Evolutionary conservation across 2,797 vertebrate species (phyloP), one percentile per base, ranked within the genome.

Genomic region (Epinephelus awoara): DNA sequence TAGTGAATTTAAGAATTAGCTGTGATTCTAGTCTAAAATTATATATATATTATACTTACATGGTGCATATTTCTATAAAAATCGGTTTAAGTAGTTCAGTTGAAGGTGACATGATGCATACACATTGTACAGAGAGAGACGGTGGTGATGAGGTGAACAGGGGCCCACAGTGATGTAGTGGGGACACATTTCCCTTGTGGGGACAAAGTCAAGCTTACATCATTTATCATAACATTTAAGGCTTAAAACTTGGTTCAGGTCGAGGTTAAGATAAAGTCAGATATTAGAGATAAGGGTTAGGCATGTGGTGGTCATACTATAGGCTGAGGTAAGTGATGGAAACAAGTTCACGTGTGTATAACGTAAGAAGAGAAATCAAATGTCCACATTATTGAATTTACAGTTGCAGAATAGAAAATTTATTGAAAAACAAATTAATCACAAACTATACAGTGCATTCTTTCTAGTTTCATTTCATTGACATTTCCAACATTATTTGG

Each of bases 361-460:
- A 54, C 19, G 21, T 42, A 5, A 56, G 49, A 38, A 46, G 21
- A 66, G 4, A 59, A 42, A 61, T 52, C 11, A 34, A 55, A 55
- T 2, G 25, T 57, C 34, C 57, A 81, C 56, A 67, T 9, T 9
- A 17, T 34, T 18, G 0, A 51, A 23, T 62, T 61, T 18, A 40
- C 29, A 64, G 70, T 72, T 79, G 88, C 74, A 89, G 86, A 86
- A 88, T 27, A 86, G 71, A 81, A 81, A 62, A 67, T 93, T 92
- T 92, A 93, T 93, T 92, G 78, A 88, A 88, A 91, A 11, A 85
- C 59, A 83, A 42, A 73, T 67, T 82, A 21, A 71, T 82, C 72
- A 88, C 82, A 87, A 91, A 85, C 67, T 65, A 51, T 85, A 91
- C 84, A 93, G 90, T 91, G 89, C 89, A 90, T 89, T 87, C 23